Evolutionary conservation across 2,888 invertebrate genomes (phyloP).

Genomic region (Trimorus sp.): DNA sequence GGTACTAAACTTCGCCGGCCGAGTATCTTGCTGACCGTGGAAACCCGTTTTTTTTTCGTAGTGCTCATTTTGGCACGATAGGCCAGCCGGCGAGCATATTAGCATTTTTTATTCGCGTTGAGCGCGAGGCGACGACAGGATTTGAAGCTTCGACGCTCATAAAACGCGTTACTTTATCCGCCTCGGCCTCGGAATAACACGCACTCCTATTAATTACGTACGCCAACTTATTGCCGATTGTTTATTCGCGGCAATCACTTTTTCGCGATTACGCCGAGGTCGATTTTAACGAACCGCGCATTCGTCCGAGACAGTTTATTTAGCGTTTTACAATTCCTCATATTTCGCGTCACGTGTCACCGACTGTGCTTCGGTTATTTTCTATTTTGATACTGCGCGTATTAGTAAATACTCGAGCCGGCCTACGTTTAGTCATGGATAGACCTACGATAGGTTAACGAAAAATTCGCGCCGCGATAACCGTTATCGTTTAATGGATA

Average conservation of each 20-base stretch:
- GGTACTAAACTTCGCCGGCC: conserved; percentile 64
- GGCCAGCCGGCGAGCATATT: conserved; percentile 29
- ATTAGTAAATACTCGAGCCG: conserved; percentile 22
- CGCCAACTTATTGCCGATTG: neutral
- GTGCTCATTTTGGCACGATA: conserved; percentile 24
- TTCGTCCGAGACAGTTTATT: too few species aligned
- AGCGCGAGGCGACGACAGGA: conserved; percentile 13
- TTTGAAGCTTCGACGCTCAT: conserved; percentile 19
- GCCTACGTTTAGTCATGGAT: neutral
- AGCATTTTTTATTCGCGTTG: conserved; percentile 23
- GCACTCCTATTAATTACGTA: neutral
- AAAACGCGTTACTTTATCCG: conserved; percentile 17
- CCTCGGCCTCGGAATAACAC: neutral
- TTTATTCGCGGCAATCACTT: neutral
- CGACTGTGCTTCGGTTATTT: neutral
- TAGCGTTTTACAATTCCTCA: too few species aligned
- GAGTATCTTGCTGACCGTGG: conserved; percentile 58
- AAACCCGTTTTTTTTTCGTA: conserved; percentile 50
- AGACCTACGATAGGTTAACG: neutral
- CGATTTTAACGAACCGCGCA: neutral
- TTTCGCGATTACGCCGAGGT: neutral
- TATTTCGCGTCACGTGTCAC: too few species aligned
- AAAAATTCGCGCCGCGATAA: neutral
- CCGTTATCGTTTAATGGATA: neutral
- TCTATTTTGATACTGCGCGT: neutral